Evolutionary conservation across 1,140 invertebrate species (phyloP).

Genomic region (Rhopalosiphum maidis): DNA sequence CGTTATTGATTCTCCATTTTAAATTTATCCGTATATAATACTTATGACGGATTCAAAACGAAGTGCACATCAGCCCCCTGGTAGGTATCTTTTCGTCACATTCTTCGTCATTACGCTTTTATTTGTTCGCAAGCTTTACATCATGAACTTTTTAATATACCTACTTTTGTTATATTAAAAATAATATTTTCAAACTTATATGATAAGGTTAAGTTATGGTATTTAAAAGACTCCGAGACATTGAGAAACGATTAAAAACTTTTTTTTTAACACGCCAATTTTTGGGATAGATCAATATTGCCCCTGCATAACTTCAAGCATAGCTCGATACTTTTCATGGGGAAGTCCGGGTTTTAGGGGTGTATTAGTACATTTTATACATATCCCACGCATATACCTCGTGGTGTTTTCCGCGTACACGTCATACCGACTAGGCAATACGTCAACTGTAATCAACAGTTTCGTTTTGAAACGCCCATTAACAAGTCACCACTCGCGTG

Average conservation of each 20-base stretch:
- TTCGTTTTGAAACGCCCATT: not conserved
- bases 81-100: not conserved
- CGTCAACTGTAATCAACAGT: not conserved
- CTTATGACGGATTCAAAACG: not conserved
- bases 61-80: not conserved
- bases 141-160: not conserved
- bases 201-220: not conserved
- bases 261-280: not conserved
- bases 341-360: not conserved
- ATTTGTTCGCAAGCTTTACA: too few relatives aligned
- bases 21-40: too few relatives aligned
- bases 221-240: not conserved
- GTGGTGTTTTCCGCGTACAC: not conserved
- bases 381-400: not conserved
- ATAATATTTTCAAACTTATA: not conserved
- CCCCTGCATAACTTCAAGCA: not conserved
- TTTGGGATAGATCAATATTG: not conserved
- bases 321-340: not conserved
- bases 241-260: too few relatives aligned
- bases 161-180: too few relatives aligned
- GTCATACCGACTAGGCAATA: not conserved
- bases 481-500: not conserved
- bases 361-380: not conserved
- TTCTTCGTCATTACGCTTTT: too few relatives aligned
- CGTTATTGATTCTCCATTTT: too few relatives aligned